phyloP scores from a whole-genome alignment of 2,797 vertebrate species.

The Poecile montanus region DNA sequence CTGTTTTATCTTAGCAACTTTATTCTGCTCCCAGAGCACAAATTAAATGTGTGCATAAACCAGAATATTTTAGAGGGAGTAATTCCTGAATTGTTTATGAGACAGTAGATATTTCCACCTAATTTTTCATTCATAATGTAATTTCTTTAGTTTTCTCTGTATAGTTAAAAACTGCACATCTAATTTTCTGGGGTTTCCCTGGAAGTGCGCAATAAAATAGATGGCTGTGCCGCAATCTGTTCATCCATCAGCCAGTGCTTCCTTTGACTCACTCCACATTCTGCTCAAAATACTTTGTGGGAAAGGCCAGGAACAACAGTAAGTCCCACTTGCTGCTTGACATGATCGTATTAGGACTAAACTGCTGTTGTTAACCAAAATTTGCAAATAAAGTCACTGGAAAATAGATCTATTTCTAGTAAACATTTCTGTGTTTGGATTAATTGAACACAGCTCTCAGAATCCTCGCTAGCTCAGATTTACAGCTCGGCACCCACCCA shows the following conservation, averaged over 20 bases:
- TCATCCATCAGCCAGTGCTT: slow-evolving; percentile 43
- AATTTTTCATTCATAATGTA: slow-evolving; percentile 70
- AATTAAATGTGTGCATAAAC: slow-evolving; percentile 77
- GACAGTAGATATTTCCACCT: slow-evolving; percentile 70
- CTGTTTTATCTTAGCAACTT: slow-evolving; percentile 75
- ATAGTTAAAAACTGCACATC: slow-evolving; percentile 10
- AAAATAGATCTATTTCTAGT: slow-evolving; percentile 30
- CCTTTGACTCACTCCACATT: slow-evolving; percentile 49
- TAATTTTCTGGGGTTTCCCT: slow-evolving; percentile 47
- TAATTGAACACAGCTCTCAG: slow-evolving; percentile 4
- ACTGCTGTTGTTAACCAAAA: slow-evolving; percentile 42
- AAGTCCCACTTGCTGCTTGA: slow-evolving; percentile 57
- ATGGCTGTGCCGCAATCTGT: slow-evolving; percentile 17
- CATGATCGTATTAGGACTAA: slow-evolving; percentile 31
- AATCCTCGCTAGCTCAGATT: not conserved
- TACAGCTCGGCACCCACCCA: not conserved
- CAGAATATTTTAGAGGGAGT: slow-evolving; percentile 75
- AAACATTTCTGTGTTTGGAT: slow-evolving; percentile 31
- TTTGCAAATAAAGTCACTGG: slow-evolving; percentile 51
- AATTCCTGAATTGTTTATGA: slow-evolving; percentile 76
- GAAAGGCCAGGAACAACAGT: slow-evolving; percentile 46
- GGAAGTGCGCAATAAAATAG: slow-evolving; percentile 32
- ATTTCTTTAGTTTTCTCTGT: slow-evolving; percentile 66
- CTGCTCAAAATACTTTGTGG: slow-evolving; percentile 29
- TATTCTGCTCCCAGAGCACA: slow-evolving; percentile 75